Evolutionary conservation across 2,888 invertebrate genomes (phyloP), one percentile per base, ranked within the genome.

Genomic region (Drosophila nigricruria): DNA sequence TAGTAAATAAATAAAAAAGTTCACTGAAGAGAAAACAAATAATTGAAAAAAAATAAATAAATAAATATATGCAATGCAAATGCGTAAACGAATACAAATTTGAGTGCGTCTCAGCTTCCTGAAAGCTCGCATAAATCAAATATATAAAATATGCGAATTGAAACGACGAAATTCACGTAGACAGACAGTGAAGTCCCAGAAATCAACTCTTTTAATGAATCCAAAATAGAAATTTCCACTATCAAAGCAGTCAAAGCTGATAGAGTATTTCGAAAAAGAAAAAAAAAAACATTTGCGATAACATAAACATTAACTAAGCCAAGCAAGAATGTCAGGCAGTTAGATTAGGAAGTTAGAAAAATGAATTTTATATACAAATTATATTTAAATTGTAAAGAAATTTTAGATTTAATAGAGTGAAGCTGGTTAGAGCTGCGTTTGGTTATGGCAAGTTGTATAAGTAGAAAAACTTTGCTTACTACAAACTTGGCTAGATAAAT

Each of bases 31-130:
- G 30, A 70, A 59, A 77, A 50, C 79, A 77, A 79, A 82, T 80
- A 80, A 79, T 79, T 72, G 70, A 68, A 79, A 73, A 66, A 34
- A 64, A 70, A n/a, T n/a, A n/a, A 70, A 67, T 42, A 70, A 68
- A 75, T 63, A 70, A 65, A 70, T 70, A 49, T 49, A 58, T 58
- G 40, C 30, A 49, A 59, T 61, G 70, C 52, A 69, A 57, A 58
- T 50, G 18, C 38, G 30, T 14, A 1, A 47, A 47, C 47, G 53
- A 64, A 56, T 56, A 23, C 30, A 16, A 40, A 30, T 20, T 25
- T 10, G 53, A 38, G 23, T 38, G 36, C 27, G 38, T 25, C 53
- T 38, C 53, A 40, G 53, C 53, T 53, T 53, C 53, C 53, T 36
- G 53, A 38, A 53, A n/a, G 23, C 20, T 16, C 16, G 36, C 34